Base-by-base conservation (phyloP, 2,797 vertebrate genomes). In the Phaenicophaeus curvirostris region DNA sequence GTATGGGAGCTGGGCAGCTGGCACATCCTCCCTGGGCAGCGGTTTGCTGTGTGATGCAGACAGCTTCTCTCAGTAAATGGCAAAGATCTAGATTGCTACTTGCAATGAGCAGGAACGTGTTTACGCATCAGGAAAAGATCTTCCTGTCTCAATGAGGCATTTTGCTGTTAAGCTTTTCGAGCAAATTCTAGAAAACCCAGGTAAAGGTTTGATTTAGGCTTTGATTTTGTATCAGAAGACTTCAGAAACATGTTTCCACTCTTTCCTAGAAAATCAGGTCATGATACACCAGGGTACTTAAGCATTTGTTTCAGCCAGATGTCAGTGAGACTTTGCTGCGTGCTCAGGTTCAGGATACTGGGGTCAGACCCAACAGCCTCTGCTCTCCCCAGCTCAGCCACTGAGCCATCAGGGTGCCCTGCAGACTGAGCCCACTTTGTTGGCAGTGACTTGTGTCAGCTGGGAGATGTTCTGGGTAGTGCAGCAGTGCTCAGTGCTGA, bases 71-170 rank as follows among this genome's bases (percentile, higher is more conserved):
- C 50, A 31, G 65, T 28, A 78, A 42, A 54, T 0, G 2, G 53
- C 51, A 55, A 63, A 73, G 46, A 37, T 51, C 58, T 44, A 25
- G 82, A 73, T 6, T 20, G 13, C 37, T 65, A 5, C 51, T 51
- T 6, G 44, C 63, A 81, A 44, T 0, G 0, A 35, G 13, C 76
- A 91, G 48, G 23, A 28, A 12, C 1, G 5, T 0, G 0, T 30
- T 80, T 28, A 9, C 37, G 16, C 15, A 46, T 12, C 61, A 25
- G 13, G 21, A 15, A 35, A 57, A 41, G 5, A 7, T 24, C 11
- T 11, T 27, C 21, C 50, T 53, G 7, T 15, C 54, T 65, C 39
- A 2, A 50, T 28, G n/a, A 54, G 62, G 21, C 24, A n/a, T 61
- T 83, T 87, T 58, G 35, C 46, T 67, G 27, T 18, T 37, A 14